These are phyloP conservation scores for Protonemura montana DNA, from an alignment of 2,888 invertebrate species.

Conservation along the genomic window DNA sequence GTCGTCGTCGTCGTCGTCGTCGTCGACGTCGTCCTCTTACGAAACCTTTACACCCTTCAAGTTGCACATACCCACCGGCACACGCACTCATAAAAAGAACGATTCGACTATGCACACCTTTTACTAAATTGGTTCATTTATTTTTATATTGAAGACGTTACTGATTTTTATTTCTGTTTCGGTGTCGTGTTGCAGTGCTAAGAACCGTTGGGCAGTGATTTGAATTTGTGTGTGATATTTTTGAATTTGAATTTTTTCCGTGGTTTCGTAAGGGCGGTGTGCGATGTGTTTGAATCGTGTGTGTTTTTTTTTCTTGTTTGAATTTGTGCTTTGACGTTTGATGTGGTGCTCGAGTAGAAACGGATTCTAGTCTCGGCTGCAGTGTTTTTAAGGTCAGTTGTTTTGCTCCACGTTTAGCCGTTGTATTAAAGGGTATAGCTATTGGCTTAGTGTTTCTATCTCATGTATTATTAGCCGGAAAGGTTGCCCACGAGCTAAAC, in stretches of 20 bases:
- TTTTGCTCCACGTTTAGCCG: background rate
- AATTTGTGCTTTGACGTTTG: background rate
- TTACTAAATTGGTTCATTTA: no score
- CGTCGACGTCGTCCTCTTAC: no score
- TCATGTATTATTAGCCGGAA: background rate
- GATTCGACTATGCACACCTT: no score
- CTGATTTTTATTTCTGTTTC: background rate
- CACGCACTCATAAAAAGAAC: no score
- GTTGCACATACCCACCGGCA: no score
- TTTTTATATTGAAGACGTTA: no score
- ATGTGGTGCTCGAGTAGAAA: background rate
- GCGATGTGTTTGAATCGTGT: no score
- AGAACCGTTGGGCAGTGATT: background rate
- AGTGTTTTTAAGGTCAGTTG: background rate
- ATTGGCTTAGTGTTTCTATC: background rate
- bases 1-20: background rate
- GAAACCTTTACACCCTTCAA: no score
- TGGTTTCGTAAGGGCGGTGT: background rate
- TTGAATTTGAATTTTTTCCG: background rate
- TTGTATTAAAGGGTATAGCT: background rate
- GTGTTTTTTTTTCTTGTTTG: background rate
- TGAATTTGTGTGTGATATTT: background rate
- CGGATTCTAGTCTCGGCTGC: background rate
- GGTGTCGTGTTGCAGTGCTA: background rate
- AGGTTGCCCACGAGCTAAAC: background rate